Evolutionary conservation across 2,888 invertebrate genomes (phyloP).

Genomic region (Lutraria lutraria): DNA sequence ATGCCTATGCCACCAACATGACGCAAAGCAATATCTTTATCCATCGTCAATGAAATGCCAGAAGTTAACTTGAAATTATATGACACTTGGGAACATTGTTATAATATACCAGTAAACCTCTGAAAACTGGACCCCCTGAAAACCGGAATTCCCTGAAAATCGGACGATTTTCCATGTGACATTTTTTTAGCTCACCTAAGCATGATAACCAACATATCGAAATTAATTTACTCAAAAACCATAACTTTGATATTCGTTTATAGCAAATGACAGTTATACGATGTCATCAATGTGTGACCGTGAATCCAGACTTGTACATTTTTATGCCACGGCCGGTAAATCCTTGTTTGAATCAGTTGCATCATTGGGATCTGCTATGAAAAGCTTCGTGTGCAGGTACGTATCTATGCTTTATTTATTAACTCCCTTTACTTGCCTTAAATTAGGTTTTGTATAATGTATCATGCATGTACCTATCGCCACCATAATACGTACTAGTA

Average conservation of each 20-base stretch:
- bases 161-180: too few species aligned
- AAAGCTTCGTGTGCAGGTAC: conserved; percentile 32
- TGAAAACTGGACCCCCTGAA: too few species aligned
- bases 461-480: neutral
- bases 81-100: too few species aligned
- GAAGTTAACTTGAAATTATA: too few species aligned
- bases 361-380: neutral
- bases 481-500: neutral
- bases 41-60: too few species aligned
- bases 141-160: too few species aligned
- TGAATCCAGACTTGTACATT: conserved; percentile 17
- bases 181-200: too few species aligned
- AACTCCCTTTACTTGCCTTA: neutral
- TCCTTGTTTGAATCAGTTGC: neutral
- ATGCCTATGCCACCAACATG: too few species aligned
- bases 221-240: too few species aligned
- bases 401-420: neutral
- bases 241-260: neutral
- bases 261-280: conserved; percentile 35
- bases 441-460: neutral
- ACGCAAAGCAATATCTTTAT: too few species aligned
- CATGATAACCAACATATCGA: too few species aligned
- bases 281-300: conserved; percentile 30
- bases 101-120: too few species aligned
- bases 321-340: neutral